Evolutionary conservation across 2,888 invertebrate genomes (phyloP), one percentile per base, ranked within the genome.

Genomic region (Himalopsyche japonica): DNA sequence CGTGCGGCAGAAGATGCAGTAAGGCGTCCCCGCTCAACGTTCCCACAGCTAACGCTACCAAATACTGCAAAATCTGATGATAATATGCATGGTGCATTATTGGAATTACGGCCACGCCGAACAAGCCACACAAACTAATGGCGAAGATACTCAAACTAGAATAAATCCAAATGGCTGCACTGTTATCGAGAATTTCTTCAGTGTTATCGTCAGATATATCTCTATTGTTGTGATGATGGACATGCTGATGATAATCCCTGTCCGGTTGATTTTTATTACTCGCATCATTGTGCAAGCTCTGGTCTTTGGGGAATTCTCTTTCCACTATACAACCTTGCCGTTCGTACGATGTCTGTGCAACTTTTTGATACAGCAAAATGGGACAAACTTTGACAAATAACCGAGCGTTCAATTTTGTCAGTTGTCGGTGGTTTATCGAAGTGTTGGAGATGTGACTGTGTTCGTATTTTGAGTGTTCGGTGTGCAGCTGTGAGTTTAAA

Each of bases 1-100:
- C 97, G 89, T 98, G 97, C 27, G 98, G 98, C 90, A 98, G 92
- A 37, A 98, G 93, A 93, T 98, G 98, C 85, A 98, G 91, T 76
- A 98, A 91, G 0, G 98, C 98, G 91, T 98, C 98, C 0, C 98
- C 98, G 77, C 97, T 95, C 84, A 98, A 91, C 0, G 98, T 97
- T 0, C 98, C 98, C 47, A 98, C 96, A 20, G 98, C 98, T 87
- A 98, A 92, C 0, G 98, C 98, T 3, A 98, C 97, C 86, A 98
- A 92, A 90, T 98, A 98, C 90, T 98, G 98, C 81, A 98, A 92
- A 47, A 98, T 91, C 87, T 97, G 96, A 88, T 98, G 96, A 89
- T 98, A 98, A 89, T 97, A 97, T 20, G 94, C 93, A 88, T 96
- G 95, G 89, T 96, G 96, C 96, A 98, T 97, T 64, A 97, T 94